Evolutionary conservation across 2,888 invertebrate species (phyloP).

Genomic region (Actias luna): DNA sequence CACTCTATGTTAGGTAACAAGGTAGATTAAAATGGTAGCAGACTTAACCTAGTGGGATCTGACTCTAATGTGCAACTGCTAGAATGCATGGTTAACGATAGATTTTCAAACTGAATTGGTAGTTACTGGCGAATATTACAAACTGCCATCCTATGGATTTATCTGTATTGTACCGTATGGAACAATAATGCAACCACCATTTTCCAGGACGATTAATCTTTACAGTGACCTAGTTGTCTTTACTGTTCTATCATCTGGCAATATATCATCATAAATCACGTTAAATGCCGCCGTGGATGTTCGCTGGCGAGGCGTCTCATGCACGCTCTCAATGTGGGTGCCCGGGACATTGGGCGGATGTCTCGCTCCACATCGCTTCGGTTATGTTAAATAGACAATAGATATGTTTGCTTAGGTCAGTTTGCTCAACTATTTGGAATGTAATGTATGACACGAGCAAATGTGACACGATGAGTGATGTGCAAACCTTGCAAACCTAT

Average conservation of each 20-base stretch:
- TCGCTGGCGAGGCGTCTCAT: constrained; percentile 39
- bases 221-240: constrained; percentile 35
- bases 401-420: constrained; percentile 43
- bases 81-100: too few species aligned
- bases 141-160: too few species aligned
- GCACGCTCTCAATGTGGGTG: constrained; percentile 49
- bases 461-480: constrained; percentile 30
- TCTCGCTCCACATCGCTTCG: constrained; percentile 37
- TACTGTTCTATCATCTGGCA: constrained; percentile 48
- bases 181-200: constrained; percentile 20
- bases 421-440: constrained; percentile 33
- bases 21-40: too few species aligned
- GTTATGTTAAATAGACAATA: constrained; percentile 48
- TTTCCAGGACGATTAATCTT: constrained; percentile 41
- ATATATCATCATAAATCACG: constrained; percentile 71
- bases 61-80: too few species aligned
- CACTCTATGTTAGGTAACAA: too few species aligned
- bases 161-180: too few species aligned
- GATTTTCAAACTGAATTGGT: too few species aligned
- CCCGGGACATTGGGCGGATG: constrained; percentile 35
- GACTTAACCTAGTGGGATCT: too few species aligned
- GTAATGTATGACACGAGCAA: constrained; percentile 32
- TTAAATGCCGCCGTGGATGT: constrained; percentile 50
- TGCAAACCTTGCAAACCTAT: constrained; percentile 14
- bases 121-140: too few species aligned